Conservation (phyloP, 2,113 vertebrate genomes). For the Pycnonotus jocosus region DNA sequence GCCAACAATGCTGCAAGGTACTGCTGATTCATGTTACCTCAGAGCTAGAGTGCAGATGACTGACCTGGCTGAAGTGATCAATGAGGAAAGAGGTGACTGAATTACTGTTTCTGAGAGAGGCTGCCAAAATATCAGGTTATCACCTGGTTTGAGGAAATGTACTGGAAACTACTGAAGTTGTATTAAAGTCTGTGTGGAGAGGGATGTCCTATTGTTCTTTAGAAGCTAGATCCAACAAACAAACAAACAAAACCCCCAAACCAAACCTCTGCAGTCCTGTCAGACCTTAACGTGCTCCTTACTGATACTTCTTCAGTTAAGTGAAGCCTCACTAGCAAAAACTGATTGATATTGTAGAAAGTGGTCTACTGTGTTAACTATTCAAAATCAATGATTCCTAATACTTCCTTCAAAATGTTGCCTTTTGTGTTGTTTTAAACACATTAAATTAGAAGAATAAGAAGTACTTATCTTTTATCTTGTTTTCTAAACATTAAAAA, state of each 20-base stretch:
- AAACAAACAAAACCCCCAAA: no score
- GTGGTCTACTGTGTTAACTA: not conserved
- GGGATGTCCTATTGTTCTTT: not conserved
- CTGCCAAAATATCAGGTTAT: not conserved
- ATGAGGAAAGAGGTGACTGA: fast-evolving
- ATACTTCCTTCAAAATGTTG: not conserved
- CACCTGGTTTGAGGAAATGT: not conserved
- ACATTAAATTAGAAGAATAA: not conserved
- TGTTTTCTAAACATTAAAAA: not conserved
- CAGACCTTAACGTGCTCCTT: not conserved
- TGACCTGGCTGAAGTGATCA: not conserved
- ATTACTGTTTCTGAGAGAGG: not conserved
- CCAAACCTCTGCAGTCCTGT: not conserved
- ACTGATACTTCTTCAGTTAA: not conserved
- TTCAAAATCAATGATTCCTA: not conserved
- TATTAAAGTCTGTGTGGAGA: not conserved
- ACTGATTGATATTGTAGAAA: not conserved
- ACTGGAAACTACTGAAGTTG: not conserved
- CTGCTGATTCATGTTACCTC: not conserved
- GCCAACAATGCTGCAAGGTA: not conserved
- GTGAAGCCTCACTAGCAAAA: not conserved
- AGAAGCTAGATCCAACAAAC: not conserved
- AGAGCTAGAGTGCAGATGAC: not conserved
- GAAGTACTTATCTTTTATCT: not conserved
- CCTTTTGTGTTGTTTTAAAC: not conserved